These are phyloP conservation scores for Drosophila sp. DNA, from an alignment of 1,140 invertebrate species.

Conservation along the genomic window DNA sequence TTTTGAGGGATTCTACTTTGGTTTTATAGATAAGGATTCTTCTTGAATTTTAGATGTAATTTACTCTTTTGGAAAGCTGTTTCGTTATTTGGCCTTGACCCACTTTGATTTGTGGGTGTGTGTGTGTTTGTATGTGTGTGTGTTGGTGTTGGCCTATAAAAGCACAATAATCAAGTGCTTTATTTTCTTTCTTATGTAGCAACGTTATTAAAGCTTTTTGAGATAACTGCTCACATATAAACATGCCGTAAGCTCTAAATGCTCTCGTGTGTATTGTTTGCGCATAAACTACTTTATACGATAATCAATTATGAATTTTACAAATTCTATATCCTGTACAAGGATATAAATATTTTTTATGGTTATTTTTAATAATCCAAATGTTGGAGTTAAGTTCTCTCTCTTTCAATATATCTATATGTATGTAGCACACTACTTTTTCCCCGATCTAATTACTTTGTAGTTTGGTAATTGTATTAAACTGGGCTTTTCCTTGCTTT, in stretches of 20 bases:
- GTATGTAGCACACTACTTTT: slow-evolving; percentile 23
- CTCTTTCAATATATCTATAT: slow-evolving; percentile 30
- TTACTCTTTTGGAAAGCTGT: slow-evolving; percentile 38
- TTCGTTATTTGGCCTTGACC: slow-evolving; percentile 67
- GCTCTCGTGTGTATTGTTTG: slow-evolving; percentile 5
- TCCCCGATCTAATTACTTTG: slow-evolving; percentile 46
- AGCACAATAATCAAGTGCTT: slow-evolving; percentile 49
- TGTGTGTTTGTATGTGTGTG: slow-evolving; percentile 18
- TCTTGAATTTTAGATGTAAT: neutral
- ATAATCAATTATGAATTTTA: slow-evolving; percentile 11
- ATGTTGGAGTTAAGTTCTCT: slow-evolving; percentile 39
- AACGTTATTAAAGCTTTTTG: slow-evolving; percentile 43
- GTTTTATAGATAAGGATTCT: neutral
- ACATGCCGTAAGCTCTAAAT: neutral
- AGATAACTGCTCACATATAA: slow-evolving; percentile 38
- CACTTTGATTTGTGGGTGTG: slow-evolving; percentile 49
- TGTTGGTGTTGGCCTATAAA: slow-evolving; percentile 37
- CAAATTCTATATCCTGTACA: neutral
- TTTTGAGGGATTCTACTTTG: neutral
- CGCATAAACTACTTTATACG: slow-evolving; percentile 36
- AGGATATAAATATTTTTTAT: slow-evolving; percentile 1
- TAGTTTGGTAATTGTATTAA: slow-evolving; percentile 54
- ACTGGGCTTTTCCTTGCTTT: slow-evolving; percentile 50
- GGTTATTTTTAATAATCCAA: slow-evolving; percentile 15
- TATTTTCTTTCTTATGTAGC: slow-evolving; percentile 24